phyloP scores from a whole-genome alignment of 2,797 vertebrate genomes.

The Aphelocoma californica region DNA sequence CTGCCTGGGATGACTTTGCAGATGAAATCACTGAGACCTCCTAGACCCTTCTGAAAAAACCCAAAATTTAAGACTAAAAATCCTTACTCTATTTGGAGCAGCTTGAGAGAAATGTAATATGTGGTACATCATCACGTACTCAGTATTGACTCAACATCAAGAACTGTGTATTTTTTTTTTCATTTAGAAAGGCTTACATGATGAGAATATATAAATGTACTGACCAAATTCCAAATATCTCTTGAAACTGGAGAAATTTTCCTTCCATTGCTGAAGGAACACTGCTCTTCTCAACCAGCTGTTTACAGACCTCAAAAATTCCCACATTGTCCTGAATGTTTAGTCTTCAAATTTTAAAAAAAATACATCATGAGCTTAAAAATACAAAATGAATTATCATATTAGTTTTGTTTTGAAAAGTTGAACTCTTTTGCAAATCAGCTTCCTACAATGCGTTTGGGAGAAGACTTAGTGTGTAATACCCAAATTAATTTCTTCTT shows the following conservation, averaged over 20 bases:
- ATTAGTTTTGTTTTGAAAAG: neutral
- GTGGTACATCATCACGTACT: neutral
- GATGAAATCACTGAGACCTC: neutral
- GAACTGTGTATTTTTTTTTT: neutral
- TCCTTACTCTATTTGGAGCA: neutral
- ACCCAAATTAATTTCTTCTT: neutral
- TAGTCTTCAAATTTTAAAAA: conserved; percentile 73
- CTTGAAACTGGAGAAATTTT: conserved; percentile 75
- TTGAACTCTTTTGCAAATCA: neutral
- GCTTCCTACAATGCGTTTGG: neutral
- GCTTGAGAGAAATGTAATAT: neutral
- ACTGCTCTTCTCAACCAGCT: conserved; percentile 81
- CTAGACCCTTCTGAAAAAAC: neutral
- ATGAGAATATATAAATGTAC: neutral
- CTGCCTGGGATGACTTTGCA: neutral
- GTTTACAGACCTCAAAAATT: conserved; percentile 87
- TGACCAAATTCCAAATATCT: conserved; percentile 57
- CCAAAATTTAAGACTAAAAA: neutral
- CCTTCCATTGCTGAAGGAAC: conserved; percentile 73
- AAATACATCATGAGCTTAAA: neutral
- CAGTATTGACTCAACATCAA: neutral
- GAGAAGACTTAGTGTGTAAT: neutral
- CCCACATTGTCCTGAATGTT: conserved; percentile 82
- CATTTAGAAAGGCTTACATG: neutral
- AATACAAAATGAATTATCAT: neutral